Evolutionary conservation across 2,113 vertebrate species (phyloP).

Genomic region (Podarcis raffonei): DNA sequence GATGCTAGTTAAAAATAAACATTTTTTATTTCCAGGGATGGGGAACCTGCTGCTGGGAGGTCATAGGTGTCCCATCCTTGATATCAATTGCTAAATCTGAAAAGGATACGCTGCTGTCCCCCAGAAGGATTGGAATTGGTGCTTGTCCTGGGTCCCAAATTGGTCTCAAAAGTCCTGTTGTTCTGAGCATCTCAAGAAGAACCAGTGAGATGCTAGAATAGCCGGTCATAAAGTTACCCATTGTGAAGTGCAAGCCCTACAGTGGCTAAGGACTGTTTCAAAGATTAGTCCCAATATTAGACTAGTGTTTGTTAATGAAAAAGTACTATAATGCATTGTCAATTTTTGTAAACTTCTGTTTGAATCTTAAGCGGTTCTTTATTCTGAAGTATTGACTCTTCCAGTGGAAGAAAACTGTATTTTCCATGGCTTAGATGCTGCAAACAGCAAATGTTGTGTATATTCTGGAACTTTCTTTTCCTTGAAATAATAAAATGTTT

Average conservation of each 20-base stretch:
- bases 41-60: too few species aligned
- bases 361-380: constrained; percentile 31
- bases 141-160: background rate
- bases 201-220: background rate
- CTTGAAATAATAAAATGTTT: background rate
- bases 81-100: background rate
- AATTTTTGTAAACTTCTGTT: constrained; percentile 54
- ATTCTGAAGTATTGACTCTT: constrained; percentile 49
- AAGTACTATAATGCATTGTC: constrained; percentile 44
- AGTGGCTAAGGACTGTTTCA: background rate
- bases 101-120: background rate
- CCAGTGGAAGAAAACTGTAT: constrained; percentile 29
- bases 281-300: background rate
- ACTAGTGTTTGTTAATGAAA: constrained; percentile 10
- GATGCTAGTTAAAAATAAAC: too few species aligned
- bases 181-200: background rate
- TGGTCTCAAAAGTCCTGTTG: background rate
- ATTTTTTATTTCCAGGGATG: background rate
- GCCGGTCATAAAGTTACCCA: background rate
- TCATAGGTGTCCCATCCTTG: too few species aligned
- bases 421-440: constrained; percentile 18
- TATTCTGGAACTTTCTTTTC: background rate
- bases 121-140: background rate
- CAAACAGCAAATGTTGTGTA: constrained; percentile 27
- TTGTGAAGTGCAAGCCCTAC: background rate